Evolutionary conservation across 1,140 invertebrate genomes (phyloP).

Genomic region (Pseudomyrmex dendroicus): DNA sequence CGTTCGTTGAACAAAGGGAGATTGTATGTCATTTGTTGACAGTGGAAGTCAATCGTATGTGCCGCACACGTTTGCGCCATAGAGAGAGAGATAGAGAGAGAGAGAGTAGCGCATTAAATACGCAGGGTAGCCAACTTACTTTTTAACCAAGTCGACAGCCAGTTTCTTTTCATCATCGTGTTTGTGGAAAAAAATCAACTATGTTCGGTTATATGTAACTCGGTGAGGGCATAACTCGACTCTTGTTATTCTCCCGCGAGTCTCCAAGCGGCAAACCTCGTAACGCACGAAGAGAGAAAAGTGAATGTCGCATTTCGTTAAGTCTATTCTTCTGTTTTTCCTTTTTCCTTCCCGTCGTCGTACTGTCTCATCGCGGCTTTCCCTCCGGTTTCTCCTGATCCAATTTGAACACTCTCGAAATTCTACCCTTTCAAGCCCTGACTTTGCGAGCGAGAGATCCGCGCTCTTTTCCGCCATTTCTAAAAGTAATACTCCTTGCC

Average conservation of each 20-base stretch:
- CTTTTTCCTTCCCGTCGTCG: slow-evolving; percentile 26
- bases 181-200: background rate
- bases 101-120: background rate
- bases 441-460: slow-evolving; percentile 9
- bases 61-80: background rate
- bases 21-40: background rate
- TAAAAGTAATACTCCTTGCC: slow-evolving; percentile 15
- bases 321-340: slow-evolving; percentile 58
- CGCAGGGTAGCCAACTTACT: background rate
- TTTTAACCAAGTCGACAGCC: no score
- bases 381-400: slow-evolving; percentile 70
- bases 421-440: slow-evolving; percentile 61
- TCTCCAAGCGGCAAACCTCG: slow-evolving; percentile 60
- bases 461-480: slow-evolving; percentile 13
- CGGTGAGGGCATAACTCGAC: slow-evolving; percentile 20
- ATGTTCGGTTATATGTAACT: slow-evolving; percentile 41
- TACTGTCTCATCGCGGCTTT: slow-evolving; percentile 50
- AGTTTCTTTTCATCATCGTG: background rate
- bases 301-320: slow-evolving; percentile 81
- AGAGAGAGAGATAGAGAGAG: no score
- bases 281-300: slow-evolving; percentile 72
- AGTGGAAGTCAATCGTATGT: slow-evolving; percentile 14
- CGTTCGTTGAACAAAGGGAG: background rate
- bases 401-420: slow-evolving; percentile 73
- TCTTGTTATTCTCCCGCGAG: slow-evolving; percentile 21